Conservation (phyloP, 2,888 invertebrate species). For the Linnaemya tessellans region DNA sequence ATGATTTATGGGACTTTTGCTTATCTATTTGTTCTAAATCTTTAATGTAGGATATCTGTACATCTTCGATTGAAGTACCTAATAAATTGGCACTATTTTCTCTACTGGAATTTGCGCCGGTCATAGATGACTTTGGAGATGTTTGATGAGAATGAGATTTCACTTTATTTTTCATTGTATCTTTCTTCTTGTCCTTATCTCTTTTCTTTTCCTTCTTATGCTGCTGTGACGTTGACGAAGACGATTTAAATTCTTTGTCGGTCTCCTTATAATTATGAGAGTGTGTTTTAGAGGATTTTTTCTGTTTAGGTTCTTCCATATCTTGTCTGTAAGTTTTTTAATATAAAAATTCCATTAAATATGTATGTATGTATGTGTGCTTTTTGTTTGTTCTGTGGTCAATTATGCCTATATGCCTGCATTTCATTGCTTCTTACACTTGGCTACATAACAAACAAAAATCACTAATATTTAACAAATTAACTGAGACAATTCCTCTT, state of each 20-base stretch:
- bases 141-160: constrained; percentile 63
- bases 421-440: too few relatives aligned
- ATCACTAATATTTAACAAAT: too few relatives aligned
- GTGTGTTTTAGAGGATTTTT: constrained; percentile 58
- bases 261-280: constrained; percentile 45
- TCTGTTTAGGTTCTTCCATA: constrained; percentile 76
- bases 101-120: constrained; percentile 23
- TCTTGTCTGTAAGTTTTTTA: constrained; percentile 74
- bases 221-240: constrained; percentile 69
- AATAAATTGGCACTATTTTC: constrained; percentile 73
- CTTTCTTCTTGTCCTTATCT: constrained; percentile 78
- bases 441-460: too few relatives aligned
- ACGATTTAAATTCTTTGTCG: constrained; percentile 74
- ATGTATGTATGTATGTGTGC: too few relatives aligned
- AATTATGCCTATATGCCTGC: too few relatives aligned
- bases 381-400: too few relatives aligned
- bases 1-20: constrained; percentile 74
- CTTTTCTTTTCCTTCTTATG: constrained; percentile 81
- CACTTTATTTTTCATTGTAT: constrained; percentile 67
- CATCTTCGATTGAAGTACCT: constrained; percentile 72
- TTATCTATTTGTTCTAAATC: constrained; percentile 76
- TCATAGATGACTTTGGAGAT: constrained; percentile 63
- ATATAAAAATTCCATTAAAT: not conserved
- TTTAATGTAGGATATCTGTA: constrained; percentile 39
- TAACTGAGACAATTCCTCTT: too few relatives aligned